Evolutionary conservation across 2,888 invertebrate species (phyloP), one percentile per base, ranked within the genome.

Genomic region (Deilephila elpenor): DNA sequence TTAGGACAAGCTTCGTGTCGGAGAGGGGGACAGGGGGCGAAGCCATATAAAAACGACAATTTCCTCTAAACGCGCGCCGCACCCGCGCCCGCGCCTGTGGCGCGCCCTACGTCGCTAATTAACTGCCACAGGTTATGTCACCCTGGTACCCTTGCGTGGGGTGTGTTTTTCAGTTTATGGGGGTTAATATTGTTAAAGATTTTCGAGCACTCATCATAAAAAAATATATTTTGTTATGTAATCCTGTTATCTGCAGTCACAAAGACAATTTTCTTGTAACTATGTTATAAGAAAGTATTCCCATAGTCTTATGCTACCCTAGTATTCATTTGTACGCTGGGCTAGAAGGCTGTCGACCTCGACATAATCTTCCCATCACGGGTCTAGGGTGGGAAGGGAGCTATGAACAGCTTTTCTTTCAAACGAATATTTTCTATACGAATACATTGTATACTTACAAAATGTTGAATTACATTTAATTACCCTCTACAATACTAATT

Each of bases 41-140:
- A 91, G 89, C 93, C 93, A 89, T 94, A 93, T 94, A 94, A 94
- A 93, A 94, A 94, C 93, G 92, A 94, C 94, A 93, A 93, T 93
- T 93, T 93, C 94, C 93, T 93, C 93, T 90, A 90, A 92, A 91
- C 91, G 88, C 82, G 80, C 83, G 92, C 88, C 93, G 92, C 93
- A 88, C 93, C 93, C 93, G 92, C 92, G 90, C 92, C 90, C 90
- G 91, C 92, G 93, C 93, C 93, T 90, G 88, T 89, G 91, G 89
- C 92, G 91, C 92, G 88, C 93, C 93, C 93, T 92, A 88, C 88
- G 84, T 84, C 86, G 85, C 93, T 94, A 94, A 94, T 94, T 94
- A 94, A 94, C 94, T 93, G 92, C 92, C 90, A 89, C 90, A 85
- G 91, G 92, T 93, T 94, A 93, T 94, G 94, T 94, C 93, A 93